Evolutionary conservation across 2,113 vertebrate genomes (phyloP).

Genomic region (Perca flavescens): DNA sequence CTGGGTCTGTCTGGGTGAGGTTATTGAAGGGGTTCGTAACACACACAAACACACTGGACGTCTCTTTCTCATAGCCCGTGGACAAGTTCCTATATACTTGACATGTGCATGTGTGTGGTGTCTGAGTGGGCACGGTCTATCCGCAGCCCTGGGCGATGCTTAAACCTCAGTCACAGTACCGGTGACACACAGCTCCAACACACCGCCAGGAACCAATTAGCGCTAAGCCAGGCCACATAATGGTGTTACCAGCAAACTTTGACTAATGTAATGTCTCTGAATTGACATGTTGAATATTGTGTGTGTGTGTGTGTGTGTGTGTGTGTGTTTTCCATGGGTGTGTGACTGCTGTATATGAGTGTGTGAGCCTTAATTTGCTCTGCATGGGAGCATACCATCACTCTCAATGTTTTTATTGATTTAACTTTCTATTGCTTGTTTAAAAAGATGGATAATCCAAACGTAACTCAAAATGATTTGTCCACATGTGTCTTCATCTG

Average conservation of each 20-base stretch:
- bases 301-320: conserved; percentile 24
- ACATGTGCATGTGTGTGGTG: conserved; percentile 53
- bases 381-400: conserved; percentile 4
- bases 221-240: conserved; percentile 66
- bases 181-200: conserved; percentile 65
- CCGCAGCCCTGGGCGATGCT: conserved; percentile 67
- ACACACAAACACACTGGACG: conserved; percentile 38
- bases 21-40: conserved; percentile 60
- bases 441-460: conserved; percentile 7
- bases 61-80: conserved; percentile 41
- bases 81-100: conserved; percentile 50
- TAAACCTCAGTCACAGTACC: conserved; percentile 74
- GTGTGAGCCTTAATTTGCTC: conserved; percentile 1
- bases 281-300: not conserved
- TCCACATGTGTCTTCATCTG: conserved; percentile 17
- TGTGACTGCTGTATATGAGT: conserved; percentile 16
- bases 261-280: conserved; percentile 29
- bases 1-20: conserved; percentile 63
- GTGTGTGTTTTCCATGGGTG: not conserved
- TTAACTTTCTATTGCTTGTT: conserved; percentile 5
- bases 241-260: conserved; percentile 58
- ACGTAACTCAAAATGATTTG: conserved; percentile 13
- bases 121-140: conserved; percentile 57
- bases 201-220: conserved; percentile 72
- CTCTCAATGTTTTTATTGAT: conserved; percentile 16